phyloP scores from a whole-genome alignment of 2,797 vertebrate species.

The Anomalospiza imberbis region DNA sequence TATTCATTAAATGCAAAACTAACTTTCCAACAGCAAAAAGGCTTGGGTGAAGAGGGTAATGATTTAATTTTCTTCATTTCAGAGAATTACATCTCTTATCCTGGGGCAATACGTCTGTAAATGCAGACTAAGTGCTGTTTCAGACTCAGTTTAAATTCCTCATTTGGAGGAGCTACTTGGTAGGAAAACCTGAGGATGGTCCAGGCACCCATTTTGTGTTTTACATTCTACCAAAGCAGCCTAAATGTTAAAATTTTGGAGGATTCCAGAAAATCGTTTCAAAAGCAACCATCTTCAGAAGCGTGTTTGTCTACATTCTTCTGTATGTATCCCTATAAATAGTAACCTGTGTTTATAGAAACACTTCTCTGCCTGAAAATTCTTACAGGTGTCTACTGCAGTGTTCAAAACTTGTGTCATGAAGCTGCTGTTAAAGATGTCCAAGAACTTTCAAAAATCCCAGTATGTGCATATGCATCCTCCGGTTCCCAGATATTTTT shows the following conservation, averaged over 20 bases:
- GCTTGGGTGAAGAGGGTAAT: conserved; percentile 66
- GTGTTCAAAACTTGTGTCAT: rapidly evolving
- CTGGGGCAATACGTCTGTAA: conserved; percentile 57
- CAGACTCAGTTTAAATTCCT: conserved; percentile 39
- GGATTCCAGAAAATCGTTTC: neutral
- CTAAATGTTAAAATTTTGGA: neutral
- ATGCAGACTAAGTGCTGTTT: conserved; percentile 51
- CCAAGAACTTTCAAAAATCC: neutral
- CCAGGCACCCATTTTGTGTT: neutral
- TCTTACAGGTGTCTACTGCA: neutral
- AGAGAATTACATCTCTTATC: conserved; percentile 66
- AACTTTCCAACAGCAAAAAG: conserved; percentile 67
- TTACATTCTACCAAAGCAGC: neutral
- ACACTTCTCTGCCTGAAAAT: neutral
- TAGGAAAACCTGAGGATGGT: neutral
- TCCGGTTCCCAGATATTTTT: neutral
- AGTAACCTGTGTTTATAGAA: neutral
- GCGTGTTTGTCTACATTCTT: neutral
- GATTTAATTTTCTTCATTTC: conserved; percentile 70
- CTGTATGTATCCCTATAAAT: neutral
- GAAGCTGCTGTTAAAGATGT: neutral
- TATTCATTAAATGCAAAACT: conserved; percentile 68
- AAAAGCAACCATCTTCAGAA: neutral
- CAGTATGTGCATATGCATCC: neutral
- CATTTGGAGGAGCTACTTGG: conserved; percentile 41